A percentile compares a stretch with the other conserved stretches of the same genome.
These are phyloP conservation scores for Heterohyrax brucei DNA, from an alignment of 2,797 vertebrate genomes.

Conservation along the genomic window DNA sequence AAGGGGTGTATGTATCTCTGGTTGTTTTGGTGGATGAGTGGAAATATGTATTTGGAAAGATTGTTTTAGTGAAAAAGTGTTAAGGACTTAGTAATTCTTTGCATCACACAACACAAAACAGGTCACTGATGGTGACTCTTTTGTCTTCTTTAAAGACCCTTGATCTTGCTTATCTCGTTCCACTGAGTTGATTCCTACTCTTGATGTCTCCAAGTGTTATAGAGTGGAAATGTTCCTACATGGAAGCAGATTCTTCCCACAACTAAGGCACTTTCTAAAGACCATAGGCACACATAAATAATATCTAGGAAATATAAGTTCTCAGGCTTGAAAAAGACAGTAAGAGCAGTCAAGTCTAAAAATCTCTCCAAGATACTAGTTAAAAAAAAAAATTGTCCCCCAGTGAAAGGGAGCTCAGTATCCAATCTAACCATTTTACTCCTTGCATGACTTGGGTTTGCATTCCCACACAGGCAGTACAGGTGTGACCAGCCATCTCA, in stretches of 20 bases:
- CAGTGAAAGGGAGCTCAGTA: too few relatives aligned
- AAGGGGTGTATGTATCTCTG: background rate
- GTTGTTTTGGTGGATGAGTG: background rate
- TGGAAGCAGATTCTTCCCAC: background rate
- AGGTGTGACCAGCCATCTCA: background rate
- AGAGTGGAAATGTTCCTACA: background rate
- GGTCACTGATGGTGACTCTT: background rate
- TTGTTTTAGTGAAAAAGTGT: background rate
- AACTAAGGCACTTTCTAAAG: background rate
- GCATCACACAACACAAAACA: background rate
- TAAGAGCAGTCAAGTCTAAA: background rate
- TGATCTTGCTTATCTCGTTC: background rate
- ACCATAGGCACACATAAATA: conserved; percentile 27
- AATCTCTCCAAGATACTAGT: background rate
- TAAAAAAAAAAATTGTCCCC: background rate
- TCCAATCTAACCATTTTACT: background rate
- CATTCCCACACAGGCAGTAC: background rate
- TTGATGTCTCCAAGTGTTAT: background rate
- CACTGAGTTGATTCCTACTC: background rate
- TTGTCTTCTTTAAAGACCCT: background rate
- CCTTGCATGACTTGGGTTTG: background rate
- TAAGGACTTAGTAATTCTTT: background rate
- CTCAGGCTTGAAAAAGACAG: background rate
- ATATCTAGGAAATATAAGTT: conserved; percentile 7
- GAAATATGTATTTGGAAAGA: conserved; percentile 15